These are phyloP conservation scores for Euphonia xanthogaster DNA, from an alignment of 2,797 vertebrate species.

Conservation along the genomic window DNA sequence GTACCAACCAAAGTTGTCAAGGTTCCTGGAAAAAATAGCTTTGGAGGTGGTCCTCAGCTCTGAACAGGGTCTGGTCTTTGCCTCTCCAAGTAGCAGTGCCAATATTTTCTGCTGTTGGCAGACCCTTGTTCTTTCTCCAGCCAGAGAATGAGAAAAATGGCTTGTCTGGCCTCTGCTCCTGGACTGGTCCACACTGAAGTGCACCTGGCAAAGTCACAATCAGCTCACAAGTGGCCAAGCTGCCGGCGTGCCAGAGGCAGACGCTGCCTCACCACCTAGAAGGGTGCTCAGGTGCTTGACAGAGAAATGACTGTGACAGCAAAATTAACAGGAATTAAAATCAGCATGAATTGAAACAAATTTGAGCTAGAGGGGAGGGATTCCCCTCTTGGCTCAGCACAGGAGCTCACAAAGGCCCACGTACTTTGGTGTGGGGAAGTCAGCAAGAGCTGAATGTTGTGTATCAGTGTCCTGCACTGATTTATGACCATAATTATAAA, in stretches of 20 bases:
- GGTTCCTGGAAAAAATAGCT: background rate
- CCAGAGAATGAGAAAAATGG: background rate
- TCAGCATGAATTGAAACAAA: background rate
- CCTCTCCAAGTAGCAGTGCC: background rate
- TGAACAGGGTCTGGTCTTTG: background rate
- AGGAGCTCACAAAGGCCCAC: background rate
- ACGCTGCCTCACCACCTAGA: background rate
- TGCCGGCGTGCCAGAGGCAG: fast-evolving
- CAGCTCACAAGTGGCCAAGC: fast-evolving
- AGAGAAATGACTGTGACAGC: background rate
- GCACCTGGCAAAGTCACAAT: background rate
- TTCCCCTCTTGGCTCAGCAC: background rate
- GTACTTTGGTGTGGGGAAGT: background rate
- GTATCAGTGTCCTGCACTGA: background rate
- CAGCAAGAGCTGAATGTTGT: background rate
- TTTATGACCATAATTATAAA: background rate
- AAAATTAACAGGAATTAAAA: background rate
- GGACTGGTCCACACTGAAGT: background rate
- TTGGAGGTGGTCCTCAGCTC: background rate
- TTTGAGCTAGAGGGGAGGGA: background rate
- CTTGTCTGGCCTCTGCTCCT: background rate
- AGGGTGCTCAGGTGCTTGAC: background rate
- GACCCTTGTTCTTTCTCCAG: background rate
- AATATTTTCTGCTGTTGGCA: background rate
- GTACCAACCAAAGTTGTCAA: background rate